Evolutionary conservation across 2,888 invertebrate genomes (phyloP), one percentile per base, ranked within the genome.

Genomic region (Physocephala rufipes): DNA sequence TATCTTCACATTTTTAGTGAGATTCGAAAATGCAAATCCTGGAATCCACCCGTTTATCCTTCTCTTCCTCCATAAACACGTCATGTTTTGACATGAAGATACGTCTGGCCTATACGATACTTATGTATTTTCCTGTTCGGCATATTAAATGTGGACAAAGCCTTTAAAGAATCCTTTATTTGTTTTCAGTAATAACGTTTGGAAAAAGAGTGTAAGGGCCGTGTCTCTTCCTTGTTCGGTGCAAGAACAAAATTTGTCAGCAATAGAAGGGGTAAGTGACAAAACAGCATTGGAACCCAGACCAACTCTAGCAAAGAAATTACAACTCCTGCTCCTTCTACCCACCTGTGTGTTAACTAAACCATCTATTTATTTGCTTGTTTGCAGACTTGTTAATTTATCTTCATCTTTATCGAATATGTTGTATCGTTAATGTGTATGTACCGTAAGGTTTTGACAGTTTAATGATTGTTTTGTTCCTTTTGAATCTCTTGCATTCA

Each of bases 401-500:
- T 63, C 63, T 24, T 24, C 51, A 36, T 70, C 24, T 16, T 5
- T 15, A 28, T 24, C 43, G 47, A 51, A 63, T 70, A 49, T 49
- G 55, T 24, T 45, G 55, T 24, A 58, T 55, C 67, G 58, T 67
- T 67, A 58, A 47, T 67, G 58, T 21, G 55, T 47, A 43, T 67
- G 21, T 36, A 36, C 58, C 36, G 43, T 21, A 45, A 45, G 45
- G 24, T 30, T 62, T 30, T 15, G 21, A 5, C 43, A 12, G 19
- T 24, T 45, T 16, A 19, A 21, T 63, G 45, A 45, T 63, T 24
- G 9, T 24, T 43, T 62, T 9, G 43, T 24, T 16, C n/a, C n/a
- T n/a, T n/a, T n/a, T n/a, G n/a, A n/a, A n/a, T n/a, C n/a, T n/a
- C n/a, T n/a, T n/a, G n/a, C n/a, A n/a, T 45, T 43, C 21, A 24